Evolutionary conservation across 2,797 vertebrate genomes (phyloP), one percentile per base, ranked within the genome.

Genomic region (Girardinus metallicus): DNA sequence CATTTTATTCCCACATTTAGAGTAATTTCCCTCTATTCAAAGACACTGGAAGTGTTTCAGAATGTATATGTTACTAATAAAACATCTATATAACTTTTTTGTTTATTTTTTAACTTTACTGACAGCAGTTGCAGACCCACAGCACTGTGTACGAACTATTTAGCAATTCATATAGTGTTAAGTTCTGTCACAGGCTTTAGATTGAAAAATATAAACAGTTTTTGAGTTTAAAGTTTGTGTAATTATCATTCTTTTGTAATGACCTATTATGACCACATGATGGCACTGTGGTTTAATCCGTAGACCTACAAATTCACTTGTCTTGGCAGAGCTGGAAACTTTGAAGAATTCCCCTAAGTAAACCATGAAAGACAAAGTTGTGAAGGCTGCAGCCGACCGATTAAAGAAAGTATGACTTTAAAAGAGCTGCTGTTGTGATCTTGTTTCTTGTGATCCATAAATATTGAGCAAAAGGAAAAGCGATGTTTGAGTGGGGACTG

Each of bases 371-470:
- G 91, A 93, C 88, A 85, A 92, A 94, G 92, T 90, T 89, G 89
- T 84, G 89, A 92, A 81, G 83, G 90, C 90, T 72, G 88, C 55
- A 85, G 86, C 83, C 34, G 83, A 91, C 85, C 85, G 86, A 94
- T 93, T 91, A 89, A 89, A 90, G 66, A 79, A 80, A 81, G 84
- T 83, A 79, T 87, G 84, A 90, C 74, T 92, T 92, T 87, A 92
- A 93, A 93, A 92, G 88, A 92, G 91, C 87, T 84, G 86, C 75
- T 85, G 90, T 88, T 94, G 93, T 94, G 91, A 94, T 94, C 91
- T 95, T 90, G 85, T 92, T 92, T 92, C 87, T 86, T 92, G 91
- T 95, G 94, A 95, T 95, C 94, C 89, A 91, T 93, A 92, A 85
- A 86, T 93, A 93, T 95, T 89, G 91, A 95, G 92, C 82, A 88